Conservation (phyloP, 2,113 vertebrate species). For the Platysteira castanea region DNA sequence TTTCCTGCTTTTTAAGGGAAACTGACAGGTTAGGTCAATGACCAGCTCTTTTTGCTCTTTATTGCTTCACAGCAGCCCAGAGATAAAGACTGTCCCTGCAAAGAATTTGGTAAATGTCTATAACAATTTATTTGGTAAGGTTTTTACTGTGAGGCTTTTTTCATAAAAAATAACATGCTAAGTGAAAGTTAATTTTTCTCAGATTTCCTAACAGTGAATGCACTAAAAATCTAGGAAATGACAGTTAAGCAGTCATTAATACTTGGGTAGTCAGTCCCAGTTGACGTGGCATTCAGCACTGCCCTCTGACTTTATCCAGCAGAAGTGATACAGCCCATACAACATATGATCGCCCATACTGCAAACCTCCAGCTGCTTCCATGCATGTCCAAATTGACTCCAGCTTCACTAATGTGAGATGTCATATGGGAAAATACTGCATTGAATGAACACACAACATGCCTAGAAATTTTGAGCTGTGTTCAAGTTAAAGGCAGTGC, state of each 20-base stretch:
- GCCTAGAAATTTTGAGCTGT: neutral
- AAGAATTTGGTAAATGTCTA: neutral
- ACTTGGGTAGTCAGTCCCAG: neutral
- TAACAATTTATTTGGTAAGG: neutral
- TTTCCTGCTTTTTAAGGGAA: neutral
- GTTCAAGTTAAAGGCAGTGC: neutral
- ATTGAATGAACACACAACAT: neutral
- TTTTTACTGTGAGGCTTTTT: neutral
- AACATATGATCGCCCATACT: neutral
- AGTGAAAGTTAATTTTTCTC: neutral
- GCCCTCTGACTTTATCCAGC: neutral
- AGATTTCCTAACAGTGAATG: neutral
- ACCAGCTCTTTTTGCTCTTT: neutral
- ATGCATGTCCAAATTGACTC: fast-evolving
- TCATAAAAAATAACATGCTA: neutral
- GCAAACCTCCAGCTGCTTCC: neutral
- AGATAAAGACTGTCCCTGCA: neutral
- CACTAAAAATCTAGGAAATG: neutral
- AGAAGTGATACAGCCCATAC: neutral
- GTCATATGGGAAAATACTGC: neutral
- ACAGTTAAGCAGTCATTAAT: neutral
- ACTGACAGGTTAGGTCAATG: neutral
- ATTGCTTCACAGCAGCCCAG: neutral
- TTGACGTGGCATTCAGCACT: neutral
- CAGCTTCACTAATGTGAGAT: neutral